Base-by-base conservation (phyloP, 2,888 invertebrate species). In the Acheta domesticus region DNA sequence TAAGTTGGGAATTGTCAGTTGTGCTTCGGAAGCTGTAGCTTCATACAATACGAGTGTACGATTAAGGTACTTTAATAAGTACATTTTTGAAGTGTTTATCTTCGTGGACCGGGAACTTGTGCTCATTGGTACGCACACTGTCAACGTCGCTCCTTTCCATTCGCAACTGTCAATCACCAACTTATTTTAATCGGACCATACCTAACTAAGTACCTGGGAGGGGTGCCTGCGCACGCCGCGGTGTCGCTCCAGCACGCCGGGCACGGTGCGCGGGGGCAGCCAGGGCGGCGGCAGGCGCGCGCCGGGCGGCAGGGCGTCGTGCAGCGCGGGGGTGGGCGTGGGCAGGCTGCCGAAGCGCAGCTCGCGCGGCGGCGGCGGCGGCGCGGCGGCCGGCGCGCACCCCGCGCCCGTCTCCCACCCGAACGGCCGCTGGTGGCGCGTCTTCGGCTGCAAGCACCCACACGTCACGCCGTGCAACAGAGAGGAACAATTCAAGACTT, bases 201-300 rank as follows among this genome's bases (percentile, higher is more conserved):
- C n/a, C n/a, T n/a, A n/a, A n/a, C n/a, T n/a, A n/a, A n/a, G 36
- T n/a, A 62, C 62, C 62, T 62, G 62, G 5, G 62, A 62, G 4
- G n/a, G 78, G 79, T 85, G 85, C 81, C 90, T 91, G 85, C 93
- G 91, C 84, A 94, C 93, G 88, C 94, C 94, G 85, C 94, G 92
- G 88, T 94, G 94, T 85, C 93, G 91, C 86, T 94, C 94, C 85
- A 92, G 89, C 84, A 91, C 92, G 85, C 90, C 91, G 82, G 92
- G 91, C 85, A 92, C 89, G 85, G 93, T 92, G 83, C 92, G 89
- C 83, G 93, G 92, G 84, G 93, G 92, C 85, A 91, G 85, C 89
- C 89, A 89, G 73, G 88, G 85, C 11, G 87, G 85, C 20, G 83
- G 80, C 1, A 86, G 83, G 19, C 89, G 50, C 89, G 89, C 23